Percentiles rank a stretch among this genome's conserved stretches.
These are phyloP conservation scores for Prorops nasuta DNA, from an alignment of 1,140 invertebrate genomes.

Conservation along the genomic window DNA sequence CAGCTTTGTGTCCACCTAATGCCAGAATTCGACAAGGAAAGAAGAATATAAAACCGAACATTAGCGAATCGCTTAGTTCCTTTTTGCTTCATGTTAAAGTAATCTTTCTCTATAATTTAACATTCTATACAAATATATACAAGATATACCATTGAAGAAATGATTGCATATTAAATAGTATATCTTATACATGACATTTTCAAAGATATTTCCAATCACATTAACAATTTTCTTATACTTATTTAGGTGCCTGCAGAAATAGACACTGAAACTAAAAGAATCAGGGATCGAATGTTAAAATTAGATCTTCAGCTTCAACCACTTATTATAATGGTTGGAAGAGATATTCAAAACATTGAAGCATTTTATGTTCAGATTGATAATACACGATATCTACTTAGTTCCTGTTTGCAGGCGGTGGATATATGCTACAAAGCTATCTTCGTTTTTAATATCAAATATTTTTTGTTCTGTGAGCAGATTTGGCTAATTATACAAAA, in stretches of 20 bases:
- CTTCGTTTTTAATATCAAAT: conserved; percentile 7
- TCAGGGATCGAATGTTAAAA: neutral
- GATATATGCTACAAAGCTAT: conserved; percentile 13
- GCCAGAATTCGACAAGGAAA: too few species aligned
- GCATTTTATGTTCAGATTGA: conserved; percentile 11
- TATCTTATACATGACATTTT: too few species aligned
- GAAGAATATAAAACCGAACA: too few species aligned
- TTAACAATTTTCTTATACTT: neutral
- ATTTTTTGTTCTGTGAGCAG: conserved; percentile 10
- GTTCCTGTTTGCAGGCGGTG: conserved; percentile 4
- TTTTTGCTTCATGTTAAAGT: too few species aligned
- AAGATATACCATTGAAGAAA: too few species aligned
- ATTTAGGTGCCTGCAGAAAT: neutral
- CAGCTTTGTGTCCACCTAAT: too few species aligned
- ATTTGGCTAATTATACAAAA: conserved; percentile 12
- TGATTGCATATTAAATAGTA: too few species aligned
- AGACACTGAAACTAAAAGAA: neutral
- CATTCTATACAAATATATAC: too few species aligned
- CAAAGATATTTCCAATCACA: neutral
- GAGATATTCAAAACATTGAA: neutral
- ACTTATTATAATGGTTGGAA: neutral
- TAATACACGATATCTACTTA: neutral
- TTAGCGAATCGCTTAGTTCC: too few species aligned
- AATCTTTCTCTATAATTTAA: too few species aligned
- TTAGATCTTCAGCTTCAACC: neutral